Evolutionary conservation across 2,113 vertebrate species (phyloP), one percentile per base, ranked within the genome.

Genomic region (Merops nubicus): DNA sequence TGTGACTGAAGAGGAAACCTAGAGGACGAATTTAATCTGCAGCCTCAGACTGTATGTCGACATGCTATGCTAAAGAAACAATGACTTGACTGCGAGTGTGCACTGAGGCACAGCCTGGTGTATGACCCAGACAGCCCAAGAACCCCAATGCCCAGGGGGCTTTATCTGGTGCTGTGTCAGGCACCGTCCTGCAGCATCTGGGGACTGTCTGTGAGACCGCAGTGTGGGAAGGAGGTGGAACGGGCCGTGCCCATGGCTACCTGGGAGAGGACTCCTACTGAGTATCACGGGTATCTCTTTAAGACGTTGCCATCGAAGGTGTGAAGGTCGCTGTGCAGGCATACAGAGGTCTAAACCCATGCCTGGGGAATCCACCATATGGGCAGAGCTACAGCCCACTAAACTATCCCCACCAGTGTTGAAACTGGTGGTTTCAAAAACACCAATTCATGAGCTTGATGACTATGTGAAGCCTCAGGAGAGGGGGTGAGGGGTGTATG

Each of bases 221-320:
- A 38, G 22, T 0, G 7, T 23, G 12, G 12, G 69, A 45, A 65
- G 54, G 59, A 56, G 43, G 34, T 68, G 34, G 56, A 34, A 74
- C 1, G 23, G 11, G 10, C 22, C 2, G 0, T 57, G 50, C 38
- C 90, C 18, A 4, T 29, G 69, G 50, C 17, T 0, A 0, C 23
- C 18, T 17, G 11, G 54, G 34, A 81, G 53, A 47, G 33, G 28
- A 68, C 28, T 45, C 59, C 26, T 42, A 22, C 15, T 23, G 8
- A 48, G 33, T 15, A 54, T n/a, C 23, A 10, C 4, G 36, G 69
- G 21, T 88, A 33, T 21, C 42, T 23, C 54, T 89, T 77, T 53
- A 29, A 34, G 48, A 26, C 12, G 13, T 65, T 65, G 34, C 23
- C 13, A 8, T 12, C 10, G 4, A 59, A 86, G 59, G 26, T 0